These are phyloP conservation scores for Megaptera novaeangliae DNA, from an alignment of 2,113 vertebrate genomes.

Conservation along the genomic window DNA sequence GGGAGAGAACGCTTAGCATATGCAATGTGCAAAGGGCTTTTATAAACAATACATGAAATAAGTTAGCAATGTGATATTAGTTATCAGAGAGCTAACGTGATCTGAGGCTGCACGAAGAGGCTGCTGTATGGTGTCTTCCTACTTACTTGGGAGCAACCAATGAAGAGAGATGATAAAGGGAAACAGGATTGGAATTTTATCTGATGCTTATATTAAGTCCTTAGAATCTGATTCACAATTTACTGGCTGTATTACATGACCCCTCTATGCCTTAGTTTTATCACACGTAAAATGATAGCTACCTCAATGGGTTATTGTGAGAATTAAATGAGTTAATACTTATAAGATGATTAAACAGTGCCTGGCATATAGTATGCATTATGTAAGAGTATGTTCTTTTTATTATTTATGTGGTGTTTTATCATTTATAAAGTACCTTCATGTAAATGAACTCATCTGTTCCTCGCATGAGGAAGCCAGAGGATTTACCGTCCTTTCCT, in stretches of 20 bases:
- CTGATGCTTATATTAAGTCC: not conserved
- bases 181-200: not conserved
- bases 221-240: not conserved
- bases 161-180: not conserved
- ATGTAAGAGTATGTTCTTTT: not conserved
- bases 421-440: not conserved
- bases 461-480: not conserved
- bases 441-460: not conserved
- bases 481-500: not conserved
- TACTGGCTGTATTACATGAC: not conserved
- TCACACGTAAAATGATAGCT: not conserved
- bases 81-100: not conserved
- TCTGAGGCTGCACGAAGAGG: not conserved
- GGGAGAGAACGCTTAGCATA: not conserved
- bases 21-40: not conserved
- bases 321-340: not conserved
- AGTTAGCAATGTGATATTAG: not conserved
- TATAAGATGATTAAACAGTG: not conserved
- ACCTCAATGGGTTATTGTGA: not conserved
- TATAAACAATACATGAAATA: not conserved
- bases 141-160: not conserved
- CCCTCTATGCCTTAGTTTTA: not conserved
- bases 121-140: not conserved
- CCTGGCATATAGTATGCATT: not conserved
- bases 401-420: not conserved